phyloP scores from a whole-genome alignment of 2,797 vertebrate species.

The Hapalemur alaotrensis region DNA sequence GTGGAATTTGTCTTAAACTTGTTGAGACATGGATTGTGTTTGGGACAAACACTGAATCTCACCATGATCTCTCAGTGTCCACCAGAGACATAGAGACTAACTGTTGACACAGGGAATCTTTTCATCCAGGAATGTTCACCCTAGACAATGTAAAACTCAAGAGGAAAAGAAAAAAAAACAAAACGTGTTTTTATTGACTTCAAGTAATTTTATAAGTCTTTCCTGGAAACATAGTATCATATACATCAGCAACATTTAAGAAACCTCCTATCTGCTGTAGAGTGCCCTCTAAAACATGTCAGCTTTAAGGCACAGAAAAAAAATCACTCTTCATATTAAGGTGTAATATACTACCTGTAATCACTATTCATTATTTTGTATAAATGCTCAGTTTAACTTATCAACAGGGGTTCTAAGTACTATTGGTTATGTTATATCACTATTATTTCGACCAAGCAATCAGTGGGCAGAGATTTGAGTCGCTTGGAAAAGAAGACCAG shows the following conservation, averaged over 20 bases:
- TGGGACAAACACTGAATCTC: not conserved
- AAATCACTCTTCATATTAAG: not conserved
- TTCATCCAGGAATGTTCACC: accelerated
- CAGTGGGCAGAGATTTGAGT: not conserved
- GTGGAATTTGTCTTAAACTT: not conserved
- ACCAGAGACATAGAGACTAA: not conserved
- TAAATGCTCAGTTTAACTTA: not conserved
- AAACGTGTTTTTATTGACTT: not conserved
- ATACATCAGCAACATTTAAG: not conserved
- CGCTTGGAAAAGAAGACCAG: not conserved
- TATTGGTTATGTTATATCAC: not conserved
- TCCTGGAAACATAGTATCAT: not conserved
- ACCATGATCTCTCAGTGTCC: not conserved
- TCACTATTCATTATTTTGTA: not conserved
- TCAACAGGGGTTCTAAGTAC: accelerated
- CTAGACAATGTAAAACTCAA: not conserved
- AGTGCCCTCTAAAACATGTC: accelerated
- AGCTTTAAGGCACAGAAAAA: not conserved
- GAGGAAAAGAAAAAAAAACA: not conserved
- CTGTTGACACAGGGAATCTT: accelerated
- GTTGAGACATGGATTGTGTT: not conserved
- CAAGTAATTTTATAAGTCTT: not conserved
- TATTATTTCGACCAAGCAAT: not conserved
- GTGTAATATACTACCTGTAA: not conserved
- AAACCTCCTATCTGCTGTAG: not conserved